Conservation (phyloP, 2,797 vertebrate species). For the Hemibagrus guttatus region DNA sequence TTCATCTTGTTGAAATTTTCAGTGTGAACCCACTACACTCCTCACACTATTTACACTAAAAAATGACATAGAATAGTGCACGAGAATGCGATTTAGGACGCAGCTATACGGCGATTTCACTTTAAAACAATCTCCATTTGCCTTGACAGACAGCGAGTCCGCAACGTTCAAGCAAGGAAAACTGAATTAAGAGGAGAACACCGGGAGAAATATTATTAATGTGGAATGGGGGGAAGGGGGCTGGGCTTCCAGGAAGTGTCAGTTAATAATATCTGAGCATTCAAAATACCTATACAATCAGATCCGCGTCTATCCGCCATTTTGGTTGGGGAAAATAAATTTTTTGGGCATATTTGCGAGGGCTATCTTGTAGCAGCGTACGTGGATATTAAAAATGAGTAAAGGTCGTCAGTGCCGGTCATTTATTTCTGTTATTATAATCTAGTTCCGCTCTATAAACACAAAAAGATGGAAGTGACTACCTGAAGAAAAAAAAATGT, state of each 20-base stretch:
- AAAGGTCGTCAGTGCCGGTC: background rate
- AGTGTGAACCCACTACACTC: too few species aligned
- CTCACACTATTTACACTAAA: too few species aligned
- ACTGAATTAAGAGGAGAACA: background rate
- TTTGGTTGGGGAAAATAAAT: background rate
- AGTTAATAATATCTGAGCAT: background rate
- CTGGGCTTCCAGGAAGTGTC: background rate
- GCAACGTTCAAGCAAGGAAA: background rate
- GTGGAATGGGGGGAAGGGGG: background rate
- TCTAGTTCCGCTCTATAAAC: background rate
- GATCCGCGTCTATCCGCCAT: background rate
- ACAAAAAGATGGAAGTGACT: slow-evolving; percentile 35
- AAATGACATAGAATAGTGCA: too few species aligned
- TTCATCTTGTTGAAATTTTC: too few species aligned
- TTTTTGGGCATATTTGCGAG: background rate
- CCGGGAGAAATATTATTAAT: slow-evolving; percentile 2
- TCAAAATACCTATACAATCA: background rate
- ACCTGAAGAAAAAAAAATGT: slow-evolving; percentile 44
- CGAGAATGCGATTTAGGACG: too few species aligned
- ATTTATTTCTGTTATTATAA: background rate
- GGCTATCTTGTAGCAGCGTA: background rate
- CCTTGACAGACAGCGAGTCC: background rate
- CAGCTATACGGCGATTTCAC: background rate
- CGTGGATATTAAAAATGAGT: background rate
- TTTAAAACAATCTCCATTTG: background rate